Percentiles rank a stretch among this genome's conserved stretches.
These are phyloP conservation scores for Labrus mixtus DNA, from an alignment of 2,113 vertebrate species.

Conservation along the genomic window DNA sequence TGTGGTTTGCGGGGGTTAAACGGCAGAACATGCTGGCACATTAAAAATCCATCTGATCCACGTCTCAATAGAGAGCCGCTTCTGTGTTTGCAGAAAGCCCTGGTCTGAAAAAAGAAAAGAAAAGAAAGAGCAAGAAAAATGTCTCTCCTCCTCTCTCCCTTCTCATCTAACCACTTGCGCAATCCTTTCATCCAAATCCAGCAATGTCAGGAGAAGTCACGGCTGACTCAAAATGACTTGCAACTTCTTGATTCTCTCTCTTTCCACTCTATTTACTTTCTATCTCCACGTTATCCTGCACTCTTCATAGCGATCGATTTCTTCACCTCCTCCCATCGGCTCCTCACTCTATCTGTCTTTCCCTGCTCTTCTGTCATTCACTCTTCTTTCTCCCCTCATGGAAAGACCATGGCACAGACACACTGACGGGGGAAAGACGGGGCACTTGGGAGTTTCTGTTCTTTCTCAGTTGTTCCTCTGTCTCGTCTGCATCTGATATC, in stretches of 20 bases:
- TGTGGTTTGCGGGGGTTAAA: constrained; percentile 79
- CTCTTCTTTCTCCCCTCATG: constrained; percentile 28
- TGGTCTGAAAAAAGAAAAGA: too few relatives aligned
- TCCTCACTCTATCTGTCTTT: background rate
- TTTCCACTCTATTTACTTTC: constrained; percentile 10
- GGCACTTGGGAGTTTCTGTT: constrained; percentile 39
- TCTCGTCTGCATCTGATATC: constrained; percentile 49
- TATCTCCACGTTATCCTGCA: constrained; percentile 6
- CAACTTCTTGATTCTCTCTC: background rate
- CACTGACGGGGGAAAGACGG: constrained; percentile 18
- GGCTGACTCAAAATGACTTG: constrained; percentile 9
- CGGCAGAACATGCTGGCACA: constrained; percentile 80
- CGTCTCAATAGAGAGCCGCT: constrained; percentile 55
- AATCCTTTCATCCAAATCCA: constrained; percentile 55
- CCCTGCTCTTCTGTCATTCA: constrained; percentile 19
- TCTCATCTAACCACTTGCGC: constrained; percentile 33
- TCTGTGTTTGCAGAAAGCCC: constrained; percentile 66
- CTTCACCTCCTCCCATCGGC: background rate
- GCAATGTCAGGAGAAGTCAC: constrained; percentile 11
- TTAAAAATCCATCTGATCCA: constrained; percentile 77
- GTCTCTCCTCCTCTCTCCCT: background rate
- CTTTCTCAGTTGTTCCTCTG: constrained; percentile 22
- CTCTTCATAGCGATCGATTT: constrained; percentile 5
- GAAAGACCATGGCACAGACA: constrained; percentile 23
- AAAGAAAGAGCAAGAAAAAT: constrained; percentile 27